Base-by-base conservation (phyloP, 1,140 invertebrate species). In the Tetranychus urticae region DNA sequence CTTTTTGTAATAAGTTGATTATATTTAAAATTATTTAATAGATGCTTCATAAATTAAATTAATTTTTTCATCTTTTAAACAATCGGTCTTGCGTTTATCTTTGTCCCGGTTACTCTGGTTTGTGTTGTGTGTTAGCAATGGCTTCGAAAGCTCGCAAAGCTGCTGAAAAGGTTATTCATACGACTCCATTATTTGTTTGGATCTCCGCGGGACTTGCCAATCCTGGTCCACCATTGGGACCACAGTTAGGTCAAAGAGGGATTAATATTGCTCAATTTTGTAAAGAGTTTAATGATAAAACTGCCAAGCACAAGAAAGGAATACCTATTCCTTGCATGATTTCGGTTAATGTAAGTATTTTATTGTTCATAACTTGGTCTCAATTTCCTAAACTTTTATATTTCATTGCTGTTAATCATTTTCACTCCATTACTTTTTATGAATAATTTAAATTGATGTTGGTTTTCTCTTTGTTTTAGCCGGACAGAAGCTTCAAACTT, bases 281-380 rank as follows among this genome's bases (percentile, higher is more conserved):
- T 69, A 97, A 98, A 76, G 94, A 98, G 66, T 99, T 98, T 67
- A 99, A 99, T 75, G 83, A 88, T 68, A 82, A 78, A 70, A 99
- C 94, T 2, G 84, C 83, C 61, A 78, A 94, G 67, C 84, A 92
- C 34, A 97, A 90, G 71, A 81, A 84, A 71, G 94, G 93, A 31
- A 82, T 93, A 63, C 91, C 91, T 10, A 67, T 97, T 56, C 90
- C 90, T 2, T 82, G 80, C 61, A 77, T 81, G 67, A 79, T 93
- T 10, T 77, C 74, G 59, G 79, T 93, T 0, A 88, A 88, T 66
- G 76, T 76, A 71, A 69, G 66, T 60, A 50, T 23, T 23, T 23
- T 23, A 10, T 52, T 2, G 1, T 45, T 31, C 36, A 1, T 34
- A 48, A 36, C 4, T 36, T 64, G 7, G 14, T 46, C 8, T 46